These are phyloP conservation scores for Caracal caracal DNA, from an alignment of 2,113 vertebrate species.

Conservation along the genomic window DNA sequence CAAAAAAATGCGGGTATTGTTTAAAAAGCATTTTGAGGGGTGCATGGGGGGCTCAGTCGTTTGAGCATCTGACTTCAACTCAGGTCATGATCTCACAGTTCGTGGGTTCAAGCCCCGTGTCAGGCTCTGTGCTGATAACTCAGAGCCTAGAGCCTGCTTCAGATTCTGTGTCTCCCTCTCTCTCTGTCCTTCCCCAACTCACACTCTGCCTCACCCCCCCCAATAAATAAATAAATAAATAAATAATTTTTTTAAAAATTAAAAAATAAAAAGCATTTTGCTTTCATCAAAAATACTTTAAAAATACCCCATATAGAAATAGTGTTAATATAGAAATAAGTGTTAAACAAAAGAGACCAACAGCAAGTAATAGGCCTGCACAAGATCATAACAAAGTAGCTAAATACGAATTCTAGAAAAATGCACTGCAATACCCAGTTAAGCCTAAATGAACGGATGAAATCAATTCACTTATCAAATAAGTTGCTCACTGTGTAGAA, in stretches of 20 bases:
- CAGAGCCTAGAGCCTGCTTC: too few relatives aligned
- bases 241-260: not conserved
- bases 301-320: conserved; percentile 17
- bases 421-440: not conserved
- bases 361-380: not conserved
- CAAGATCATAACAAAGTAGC: not conserved
- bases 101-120: too few relatives aligned
- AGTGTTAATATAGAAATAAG: conserved; percentile 23
- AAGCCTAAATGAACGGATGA: not conserved
- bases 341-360: conserved; percentile 34
- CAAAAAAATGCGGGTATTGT: not conserved
- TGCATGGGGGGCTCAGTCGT: not conserved
- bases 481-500: not conserved
- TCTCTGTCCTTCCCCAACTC: too few relatives aligned
- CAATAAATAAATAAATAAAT: too few relatives aligned
- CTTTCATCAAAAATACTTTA: conserved; percentile 39
- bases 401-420: conserved; percentile 51
- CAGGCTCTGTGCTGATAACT: too few relatives aligned
- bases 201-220: too few relatives aligned
- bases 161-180: too few relatives aligned
- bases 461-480: conserved; percentile 46
- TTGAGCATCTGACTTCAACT: too few relatives aligned
- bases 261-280: conserved; percentile 28
- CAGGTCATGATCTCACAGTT: too few relatives aligned
- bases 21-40: not conserved